A percentile compares a stretch with the other conserved stretches of the same genome.
phyloP scores from a whole-genome alignment of 2,113 vertebrate genomes.

The Dipodomys spectabilis region DNA sequence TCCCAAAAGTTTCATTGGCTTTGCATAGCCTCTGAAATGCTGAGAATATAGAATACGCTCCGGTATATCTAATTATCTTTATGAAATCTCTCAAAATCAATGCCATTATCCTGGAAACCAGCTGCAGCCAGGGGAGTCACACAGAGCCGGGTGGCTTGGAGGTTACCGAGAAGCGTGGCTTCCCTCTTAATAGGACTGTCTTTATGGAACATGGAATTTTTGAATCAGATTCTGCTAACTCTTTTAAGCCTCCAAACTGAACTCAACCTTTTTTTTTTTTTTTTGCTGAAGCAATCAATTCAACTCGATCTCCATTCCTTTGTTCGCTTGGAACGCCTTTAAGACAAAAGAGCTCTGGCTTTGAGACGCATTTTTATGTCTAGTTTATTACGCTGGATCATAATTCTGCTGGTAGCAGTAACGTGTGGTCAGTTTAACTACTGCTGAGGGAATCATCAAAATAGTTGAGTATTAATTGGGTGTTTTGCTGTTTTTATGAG shows the following conservation, averaged over 20 bases:
- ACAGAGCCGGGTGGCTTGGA: constrained; percentile 62
- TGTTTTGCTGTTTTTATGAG: neutral
- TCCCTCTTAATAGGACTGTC: constrained; percentile 70
- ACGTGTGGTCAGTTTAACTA: neutral
- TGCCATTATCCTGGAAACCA: constrained; percentile 74
- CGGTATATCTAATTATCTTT: constrained; percentile 81
- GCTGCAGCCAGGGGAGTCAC: constrained; percentile 65
- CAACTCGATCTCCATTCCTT: neutral
- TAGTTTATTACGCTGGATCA: neutral
- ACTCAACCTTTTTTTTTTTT: constrained; percentile 6
- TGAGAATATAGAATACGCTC: constrained; percentile 71
- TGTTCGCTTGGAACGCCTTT: neutral
- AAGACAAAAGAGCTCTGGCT: neutral
- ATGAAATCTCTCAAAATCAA: constrained; percentile 82
- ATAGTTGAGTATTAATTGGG: neutral
- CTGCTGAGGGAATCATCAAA: neutral
- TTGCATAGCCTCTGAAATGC: constrained; percentile 73
- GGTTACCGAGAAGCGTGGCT: constrained; percentile 60
- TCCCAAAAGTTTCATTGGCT: constrained; percentile 72
- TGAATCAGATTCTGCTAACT: constrained; percentile 69
- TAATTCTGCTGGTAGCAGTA: neutral
- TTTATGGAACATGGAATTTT: constrained; percentile 68
- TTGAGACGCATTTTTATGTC: neutral
- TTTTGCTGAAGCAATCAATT: constrained; percentile 56
- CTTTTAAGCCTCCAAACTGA: constrained; percentile 59